Base-by-base conservation (phyloP, 2,797 vertebrate genomes). In the Iguana delicatissima region DNA sequence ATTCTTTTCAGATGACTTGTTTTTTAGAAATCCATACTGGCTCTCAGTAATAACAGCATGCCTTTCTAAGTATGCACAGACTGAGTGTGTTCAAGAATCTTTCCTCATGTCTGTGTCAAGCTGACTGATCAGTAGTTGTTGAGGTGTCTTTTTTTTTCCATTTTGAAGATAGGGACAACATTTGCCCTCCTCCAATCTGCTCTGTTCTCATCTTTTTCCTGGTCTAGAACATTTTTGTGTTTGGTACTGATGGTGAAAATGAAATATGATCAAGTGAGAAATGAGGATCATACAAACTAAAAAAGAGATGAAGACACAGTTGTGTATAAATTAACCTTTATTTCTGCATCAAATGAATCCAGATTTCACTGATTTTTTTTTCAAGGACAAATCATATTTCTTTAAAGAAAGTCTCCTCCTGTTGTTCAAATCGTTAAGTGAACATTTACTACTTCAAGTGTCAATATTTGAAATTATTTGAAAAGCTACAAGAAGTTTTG, bases 401-500 rank as follows among this genome's bases (percentile, higher is more conserved):
- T 74, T 24, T 73, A 82, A 87, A 87, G 50, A 82, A 90, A 67
- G 24, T 26, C n/a, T 46, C 76, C 57, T 62, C 29, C 42, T 55
- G 74, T 67, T 64, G 57, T 76, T 62, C 50, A 62, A 16, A 82
- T 22, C 20, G n/a, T 64, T 90, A 90, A 81, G 52, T 57, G 85
- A 32, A 86, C 64, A 22, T 83, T 87, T 90, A 55, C 57, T 80
- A 46, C 74, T 90, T 87, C 42, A 57, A 55, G 69, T 83, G 35
- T 67, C 57, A 83, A 69, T 20, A 76, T 32, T 69, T 90, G 57
- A 82, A 89, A 90, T 67, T 64, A 69, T 87, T 74, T 83, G 57
- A 87, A 87, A 42, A 67, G 79, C 57, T 46, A 29, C 76, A n/a
- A 76, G 42, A 90, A 89, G 77, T 89, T 77, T 52, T 82, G 29